phyloP scores from a whole-genome alignment of 2,797 vertebrate species.

The Paedocypris micromegethes region DNA sequence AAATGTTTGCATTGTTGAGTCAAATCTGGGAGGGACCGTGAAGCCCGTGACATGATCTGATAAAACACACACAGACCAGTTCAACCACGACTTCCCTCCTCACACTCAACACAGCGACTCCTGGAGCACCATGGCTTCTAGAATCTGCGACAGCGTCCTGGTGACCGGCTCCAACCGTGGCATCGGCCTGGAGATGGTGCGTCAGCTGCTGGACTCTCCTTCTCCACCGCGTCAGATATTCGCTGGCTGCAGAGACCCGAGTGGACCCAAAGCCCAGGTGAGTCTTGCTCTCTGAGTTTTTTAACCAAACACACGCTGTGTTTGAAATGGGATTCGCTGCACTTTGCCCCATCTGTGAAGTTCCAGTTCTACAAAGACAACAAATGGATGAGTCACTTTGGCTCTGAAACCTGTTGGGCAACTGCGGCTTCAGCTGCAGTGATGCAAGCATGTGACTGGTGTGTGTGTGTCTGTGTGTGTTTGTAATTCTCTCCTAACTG shows the following conservation, averaged over 20 bases:
- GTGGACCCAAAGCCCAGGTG: conserved; percentile 46
- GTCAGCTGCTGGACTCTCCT: conserved; percentile 38
- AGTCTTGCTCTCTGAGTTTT: not conserved
- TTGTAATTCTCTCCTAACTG: too few relatives aligned
- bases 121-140: conserved; percentile 23
- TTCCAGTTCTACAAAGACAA: conserved; percentile 2
- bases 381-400: conserved; percentile 10
- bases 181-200: conserved; percentile 51
- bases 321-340: not conserved
- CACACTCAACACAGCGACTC: not conserved
- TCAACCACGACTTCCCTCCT: too few relatives aligned
- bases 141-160: conserved; percentile 44
- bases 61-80: too few relatives aligned
- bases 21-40: too few relatives aligned
- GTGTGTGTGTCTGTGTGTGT: too few relatives aligned
- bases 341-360: not conserved
- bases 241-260: conserved; percentile 48
- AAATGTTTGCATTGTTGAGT: too few relatives aligned
- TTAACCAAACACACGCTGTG: too few relatives aligned
- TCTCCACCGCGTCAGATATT: conserved; percentile 48
- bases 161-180: conserved; percentile 58
- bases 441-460: not conserved
- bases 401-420: conserved; percentile 7
- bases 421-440: not conserved
- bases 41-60: too few relatives aligned